Conservation (phyloP, 2,113 vertebrate species). For the Nyctereutes procyonoides region DNA sequence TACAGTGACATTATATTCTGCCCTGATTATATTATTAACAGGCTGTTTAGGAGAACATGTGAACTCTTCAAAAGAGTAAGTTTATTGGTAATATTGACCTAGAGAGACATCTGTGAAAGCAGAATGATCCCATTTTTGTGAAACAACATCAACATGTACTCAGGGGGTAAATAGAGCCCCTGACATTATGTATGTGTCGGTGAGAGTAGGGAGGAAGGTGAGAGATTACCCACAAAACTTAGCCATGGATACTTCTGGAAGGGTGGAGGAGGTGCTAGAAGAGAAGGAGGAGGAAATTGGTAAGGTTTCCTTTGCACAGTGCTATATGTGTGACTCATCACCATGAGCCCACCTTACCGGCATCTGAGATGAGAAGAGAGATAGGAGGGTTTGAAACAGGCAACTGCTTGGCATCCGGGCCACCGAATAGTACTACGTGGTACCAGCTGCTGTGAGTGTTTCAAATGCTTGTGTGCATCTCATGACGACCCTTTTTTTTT, state of each 20-base stretch:
- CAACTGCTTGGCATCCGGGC: neutral
- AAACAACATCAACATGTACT: neutral
- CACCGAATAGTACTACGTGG: accelerated
- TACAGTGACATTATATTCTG: neutral
- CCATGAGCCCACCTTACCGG: neutral
- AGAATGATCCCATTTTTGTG: neutral
- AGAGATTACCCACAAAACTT: neutral
- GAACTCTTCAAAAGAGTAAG: neutral
- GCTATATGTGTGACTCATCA: neutral
- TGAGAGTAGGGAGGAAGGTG: neutral
- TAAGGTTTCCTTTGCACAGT: neutral
- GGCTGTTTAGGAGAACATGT: neutral
- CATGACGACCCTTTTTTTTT: neutral
- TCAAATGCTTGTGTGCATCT: neutral
- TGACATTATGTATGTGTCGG: neutral
- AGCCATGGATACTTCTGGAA: neutral
- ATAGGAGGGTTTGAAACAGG: neutral
- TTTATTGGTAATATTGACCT: neutral
- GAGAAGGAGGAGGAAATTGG: neutral
- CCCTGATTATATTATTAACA: neutral
- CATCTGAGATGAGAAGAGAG: neutral
- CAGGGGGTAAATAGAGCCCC: neutral
- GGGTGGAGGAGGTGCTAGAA: accelerated
- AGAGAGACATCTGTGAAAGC: neutral
- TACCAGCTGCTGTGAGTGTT: no score